Conservation (phyloP, 2,113 vertebrate species). For the Coryphaenoides rupestris region DNA sequence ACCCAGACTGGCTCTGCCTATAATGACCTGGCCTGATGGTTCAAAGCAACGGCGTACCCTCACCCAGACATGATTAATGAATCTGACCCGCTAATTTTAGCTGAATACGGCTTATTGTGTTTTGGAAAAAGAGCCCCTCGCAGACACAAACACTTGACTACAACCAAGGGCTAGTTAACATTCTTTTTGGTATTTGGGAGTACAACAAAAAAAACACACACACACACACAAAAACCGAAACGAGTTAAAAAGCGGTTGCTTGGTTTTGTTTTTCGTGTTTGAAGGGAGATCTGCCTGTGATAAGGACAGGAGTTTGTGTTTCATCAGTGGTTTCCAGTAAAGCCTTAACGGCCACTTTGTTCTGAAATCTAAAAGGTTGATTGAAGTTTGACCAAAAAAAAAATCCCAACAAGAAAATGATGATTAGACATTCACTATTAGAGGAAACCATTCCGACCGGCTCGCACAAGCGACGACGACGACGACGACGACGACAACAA, state of each 20-base stretch:
- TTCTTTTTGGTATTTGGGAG: conserved; percentile 62
- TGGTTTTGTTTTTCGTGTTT: conserved; percentile 11
- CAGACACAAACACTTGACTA: conserved; percentile 52
- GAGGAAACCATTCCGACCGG: neutral
- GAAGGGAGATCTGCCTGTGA: conserved; percentile 55
- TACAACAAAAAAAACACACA: no score
- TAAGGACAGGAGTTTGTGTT: conserved; percentile 67
- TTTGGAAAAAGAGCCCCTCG: conserved; percentile 38
- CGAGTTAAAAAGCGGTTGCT: conserved; percentile 35
- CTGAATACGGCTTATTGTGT: conserved; percentile 75
- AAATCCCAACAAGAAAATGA: conserved; percentile 22
- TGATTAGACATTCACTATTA: neutral
- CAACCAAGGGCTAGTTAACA: conserved; percentile 60
- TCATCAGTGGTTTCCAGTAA: conserved; percentile 58
- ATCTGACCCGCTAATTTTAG: conserved; percentile 72
- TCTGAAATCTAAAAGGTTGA: conserved; percentile 45
- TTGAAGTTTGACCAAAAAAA: conserved; percentile 46
- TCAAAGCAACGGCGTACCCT: conserved; percentile 66
- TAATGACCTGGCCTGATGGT: conserved; percentile 74
- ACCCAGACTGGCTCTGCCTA: conserved; percentile 62
- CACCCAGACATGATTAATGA: conserved; percentile 70
- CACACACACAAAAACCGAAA: no score
- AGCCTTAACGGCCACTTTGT: conserved; percentile 58
- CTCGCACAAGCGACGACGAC: no score
- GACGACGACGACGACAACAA: no score